Conservation (phyloP, 2,797 vertebrate species). For the Apogon talboti region DNA sequence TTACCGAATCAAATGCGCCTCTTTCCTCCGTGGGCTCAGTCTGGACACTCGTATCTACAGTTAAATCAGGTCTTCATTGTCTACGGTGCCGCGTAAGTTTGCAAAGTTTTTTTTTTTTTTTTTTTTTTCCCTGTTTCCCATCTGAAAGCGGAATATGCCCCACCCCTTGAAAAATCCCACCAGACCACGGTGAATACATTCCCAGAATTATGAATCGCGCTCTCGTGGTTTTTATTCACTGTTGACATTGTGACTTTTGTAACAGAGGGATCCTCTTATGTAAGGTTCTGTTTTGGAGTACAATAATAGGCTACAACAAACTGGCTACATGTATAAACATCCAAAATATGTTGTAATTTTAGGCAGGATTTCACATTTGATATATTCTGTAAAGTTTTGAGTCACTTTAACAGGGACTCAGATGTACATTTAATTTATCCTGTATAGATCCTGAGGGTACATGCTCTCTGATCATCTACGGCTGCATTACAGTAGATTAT, state of each 20-base stretch:
- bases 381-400: too few species aligned
- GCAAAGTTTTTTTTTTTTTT: slow-evolving; percentile 80
- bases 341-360: neutral
- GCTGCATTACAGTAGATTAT: too few species aligned
- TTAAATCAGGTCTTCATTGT: slow-evolving; percentile 59
- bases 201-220: slow-evolving; percentile 71
- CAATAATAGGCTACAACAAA: neutral
- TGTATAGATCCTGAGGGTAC: too few species aligned
- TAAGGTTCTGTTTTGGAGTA: neutral
- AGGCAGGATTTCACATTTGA: neutral
- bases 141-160: slow-evolving; percentile 78
- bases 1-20: slow-evolving; percentile 40
- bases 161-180: slow-evolving; percentile 83
- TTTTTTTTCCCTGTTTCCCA: slow-evolving; percentile 61
- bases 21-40: slow-evolving; percentile 17
- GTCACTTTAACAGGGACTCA: too few species aligned
- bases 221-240: slow-evolving; percentile 30
- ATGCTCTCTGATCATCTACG: too few species aligned
- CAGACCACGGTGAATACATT: slow-evolving; percentile 70
- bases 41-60: slow-evolving; percentile 20
- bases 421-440: too few species aligned
- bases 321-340: neutral
- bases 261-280: neutral
- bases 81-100: slow-evolving; percentile 68
- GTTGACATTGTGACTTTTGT: slow-evolving; percentile 54